Base-by-base conservation (phyloP, 2,113 vertebrate species). In the Melanerpes aurifrons region DNA sequence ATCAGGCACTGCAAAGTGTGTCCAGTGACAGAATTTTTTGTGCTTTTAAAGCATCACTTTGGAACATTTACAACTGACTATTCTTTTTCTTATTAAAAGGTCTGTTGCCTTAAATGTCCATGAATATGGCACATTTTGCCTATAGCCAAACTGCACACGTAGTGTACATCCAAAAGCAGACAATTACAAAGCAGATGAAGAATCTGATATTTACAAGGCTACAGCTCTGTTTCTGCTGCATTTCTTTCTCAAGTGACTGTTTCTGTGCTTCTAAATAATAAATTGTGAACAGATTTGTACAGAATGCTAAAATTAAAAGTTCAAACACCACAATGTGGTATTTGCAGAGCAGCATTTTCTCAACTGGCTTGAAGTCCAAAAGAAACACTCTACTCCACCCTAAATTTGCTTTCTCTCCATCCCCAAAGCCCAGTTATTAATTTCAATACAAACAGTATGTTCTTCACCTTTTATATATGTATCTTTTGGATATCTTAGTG, bases 321-420 rank as follows among this genome's bases (percentile, higher is more conserved):
- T 91, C 76, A 91, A 91, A 93, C 64, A 73, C 91, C 62, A 73
- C 47, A 32, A 29, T 7, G 29, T 32, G 12, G 19, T 35, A 91
- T 70, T 28, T 86, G 53, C 57, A 88, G 82, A 53, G 88, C 62
- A 89, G 62, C 69, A 84, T 69, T 84, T 91, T 74, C 37, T 83
- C 81, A 92, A 1, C 31, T 40, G 58, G 22, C 2, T 62, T 72
- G 47, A 70, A 95, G 81, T 78, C 57, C 67, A 71, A 74, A 45
- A 82, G 21, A 87, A 95, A 83, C 22, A 20, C 43, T 87, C 87
- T 58, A 87, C 87, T 95, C 94, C 83, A 95, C 90, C 90, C 92
- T 88, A 87, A 92, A 88, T 85, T 67, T 96, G 80, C 50, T 78
- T 77, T 91, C 25, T 25, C 43, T 12, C 50, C 50, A 6, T 45